Evolutionary conservation across 2,113 vertebrate species (phyloP), one percentile per base, ranked within the genome.

Genomic region (Grantiella picta): DNA sequence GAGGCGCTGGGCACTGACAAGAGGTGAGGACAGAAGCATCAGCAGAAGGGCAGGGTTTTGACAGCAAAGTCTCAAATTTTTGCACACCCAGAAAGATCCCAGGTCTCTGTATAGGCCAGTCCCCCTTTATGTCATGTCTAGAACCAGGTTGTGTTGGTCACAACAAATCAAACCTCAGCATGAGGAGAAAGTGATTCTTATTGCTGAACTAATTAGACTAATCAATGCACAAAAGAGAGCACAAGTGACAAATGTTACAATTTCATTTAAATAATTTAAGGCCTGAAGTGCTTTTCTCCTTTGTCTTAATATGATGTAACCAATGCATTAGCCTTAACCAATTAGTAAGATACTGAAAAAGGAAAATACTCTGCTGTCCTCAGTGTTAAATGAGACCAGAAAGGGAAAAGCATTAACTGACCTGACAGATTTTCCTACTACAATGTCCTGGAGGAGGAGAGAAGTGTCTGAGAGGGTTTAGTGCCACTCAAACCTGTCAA

Each of bases 261-360:
- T 82, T 79, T 40, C 47, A 72, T 86, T 92, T 84, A 54, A 73
- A 80, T 86, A 49, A 54, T 61, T 65, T 38, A 76, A 88, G 27
- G 63, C 81, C 75, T 24, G 12, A 76, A 82, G 70, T 77, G 70
- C 31, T 87, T 91, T 85, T 38, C 12, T 73, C 42, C 24, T 36
- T 0, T 18, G 5, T 36, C 45, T 80, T 77, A 80, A 66, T 61
- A 38, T 21, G 71, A 73, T 36, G 21, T 69, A 78, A 92, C 53
- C 57, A 57, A 82, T 42, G 40, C 70, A 59, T 52, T 69, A 85
- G n/a, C 73, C 70, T 90, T 87, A 79, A 75, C 31, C 87, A 81
- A 91, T 61, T 11, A 42, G 20, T 60, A 78, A 80, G 42, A 78
- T 36, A 73, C 15, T 38, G n/a, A 70, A 61, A 64, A 38, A 27